Conservation (phyloP, 1,140 invertebrate genomes). For the Caerostris extrusa region DNA sequence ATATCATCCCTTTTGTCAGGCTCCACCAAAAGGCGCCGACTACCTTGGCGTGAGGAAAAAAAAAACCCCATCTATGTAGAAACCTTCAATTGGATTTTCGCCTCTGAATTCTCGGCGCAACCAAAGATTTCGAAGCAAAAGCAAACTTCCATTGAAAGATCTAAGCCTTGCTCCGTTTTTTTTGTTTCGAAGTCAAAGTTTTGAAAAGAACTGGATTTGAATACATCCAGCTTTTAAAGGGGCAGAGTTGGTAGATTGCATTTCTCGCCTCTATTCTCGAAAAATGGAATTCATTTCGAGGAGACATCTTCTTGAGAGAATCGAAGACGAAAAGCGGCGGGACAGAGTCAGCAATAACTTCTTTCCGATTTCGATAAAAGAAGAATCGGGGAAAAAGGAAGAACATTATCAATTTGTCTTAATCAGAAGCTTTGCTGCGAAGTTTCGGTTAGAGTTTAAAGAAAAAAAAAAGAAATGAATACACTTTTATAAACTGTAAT, state of each 20-base stretch:
- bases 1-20: neutral
- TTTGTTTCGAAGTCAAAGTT: neutral
- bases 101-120: slow-evolving; percentile 49
- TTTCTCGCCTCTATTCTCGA: slow-evolving; percentile 5
- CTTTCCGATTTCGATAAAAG: too few relatives aligned
- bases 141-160: slow-evolving; percentile 13
- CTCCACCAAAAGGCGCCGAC: neutral
- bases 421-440: too few relatives aligned
- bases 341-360: too few relatives aligned
- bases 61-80: slow-evolving; percentile 17
- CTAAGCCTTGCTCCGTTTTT: slow-evolving; percentile 17
- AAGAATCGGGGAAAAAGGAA: too few relatives aligned
- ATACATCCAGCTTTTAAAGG: neutral
- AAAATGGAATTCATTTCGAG: slow-evolving; percentile 1
- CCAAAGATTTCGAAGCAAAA: slow-evolving; percentile 52
- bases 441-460: too few relatives aligned
- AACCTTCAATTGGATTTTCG: slow-evolving; percentile 56
- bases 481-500: too few relatives aligned
- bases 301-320: too few relatives aligned
- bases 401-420: too few relatives aligned
- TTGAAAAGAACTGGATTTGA: slow-evolving; percentile 28
- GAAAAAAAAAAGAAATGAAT: too few relatives aligned
- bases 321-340: too few relatives aligned
- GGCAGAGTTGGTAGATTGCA: slow-evolving; percentile 19
- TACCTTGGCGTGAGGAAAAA: neutral